phyloP scores from a whole-genome alignment of 2,888 invertebrate genomes.

The Thereva nobilitata region DNA sequence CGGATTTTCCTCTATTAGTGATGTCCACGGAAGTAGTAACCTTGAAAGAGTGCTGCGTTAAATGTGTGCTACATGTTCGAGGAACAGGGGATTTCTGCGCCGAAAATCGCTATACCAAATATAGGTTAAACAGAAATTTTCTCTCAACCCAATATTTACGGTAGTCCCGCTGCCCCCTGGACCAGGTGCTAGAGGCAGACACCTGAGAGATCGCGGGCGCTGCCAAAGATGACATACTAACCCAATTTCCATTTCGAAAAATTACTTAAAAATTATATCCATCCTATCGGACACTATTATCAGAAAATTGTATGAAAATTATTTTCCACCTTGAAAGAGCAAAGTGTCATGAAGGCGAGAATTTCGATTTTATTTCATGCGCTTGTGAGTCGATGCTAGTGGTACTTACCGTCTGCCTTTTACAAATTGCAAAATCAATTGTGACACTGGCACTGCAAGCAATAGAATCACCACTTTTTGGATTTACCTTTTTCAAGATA shows the following conservation, averaged over 20 bases:
- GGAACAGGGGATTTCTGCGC: slow-evolving; percentile 26
- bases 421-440: slow-evolving; percentile 21
- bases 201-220: slow-evolving; percentile 29
- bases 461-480: slow-evolving; percentile 18
- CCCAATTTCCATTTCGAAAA: slow-evolving; percentile 13
- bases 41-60: slow-evolving; percentile 21
- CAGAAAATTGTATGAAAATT: neutral
- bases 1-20: too few relatives aligned
- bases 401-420: slow-evolving; percentile 13
- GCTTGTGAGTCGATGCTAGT: neutral
- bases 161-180: slow-evolving; percentile 19
- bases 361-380: slow-evolving; percentile 13
- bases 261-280: neutral
- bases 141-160: slow-evolving; percentile 31
- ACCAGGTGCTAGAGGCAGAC: slow-evolving; percentile 10
- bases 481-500: slow-evolving; percentile 5
- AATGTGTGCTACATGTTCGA: slow-evolving; percentile 16
- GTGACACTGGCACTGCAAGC: slow-evolving; percentile 10
- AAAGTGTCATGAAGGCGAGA: slow-evolving; percentile 18
- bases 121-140: slow-evolving; percentile 36
- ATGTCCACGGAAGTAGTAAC: slow-evolving; percentile 10
- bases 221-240: slow-evolving; percentile 29
- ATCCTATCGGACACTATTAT: neutral
- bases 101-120: slow-evolving; percentile 31
- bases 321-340: slow-evolving; percentile 3